These are phyloP conservation scores for Orchesella cincta DNA, from an alignment of 1,140 invertebrate species.

Conservation along the genomic window DNA sequence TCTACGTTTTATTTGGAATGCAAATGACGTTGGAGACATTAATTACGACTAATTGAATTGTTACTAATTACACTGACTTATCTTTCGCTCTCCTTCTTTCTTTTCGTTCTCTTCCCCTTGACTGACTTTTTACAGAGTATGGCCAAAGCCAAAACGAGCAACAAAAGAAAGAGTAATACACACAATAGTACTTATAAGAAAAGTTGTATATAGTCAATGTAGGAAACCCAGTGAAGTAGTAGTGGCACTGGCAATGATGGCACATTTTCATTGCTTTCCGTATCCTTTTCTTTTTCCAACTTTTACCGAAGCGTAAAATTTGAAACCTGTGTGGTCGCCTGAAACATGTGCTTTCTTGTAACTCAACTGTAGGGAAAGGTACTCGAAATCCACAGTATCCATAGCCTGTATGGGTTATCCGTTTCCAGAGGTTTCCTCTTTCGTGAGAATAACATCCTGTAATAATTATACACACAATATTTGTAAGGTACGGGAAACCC, in stretches of 20 bases:
- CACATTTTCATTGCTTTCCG: conserved; percentile 3
- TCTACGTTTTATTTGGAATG: conserved; percentile 37
- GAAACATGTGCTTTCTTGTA: conserved; percentile 9
- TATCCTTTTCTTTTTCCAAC: conserved; percentile 3
- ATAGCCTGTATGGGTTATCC: not conserved
- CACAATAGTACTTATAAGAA: not conserved
- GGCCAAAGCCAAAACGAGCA: too few relatives aligned
- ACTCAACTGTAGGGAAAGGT: not conserved
- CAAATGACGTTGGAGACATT: conserved; percentile 51
- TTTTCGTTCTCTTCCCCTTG: conserved; percentile 10
- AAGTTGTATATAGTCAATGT: not conserved
- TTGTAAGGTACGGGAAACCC: too few relatives aligned
- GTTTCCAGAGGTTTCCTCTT: conserved; percentile 3
- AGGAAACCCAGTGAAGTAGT: too few relatives aligned
- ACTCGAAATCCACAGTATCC: not conserved
- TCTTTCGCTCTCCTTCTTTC: conserved; percentile 36
- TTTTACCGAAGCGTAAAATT: conserved; percentile 29
- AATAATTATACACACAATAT: conserved; percentile 13
- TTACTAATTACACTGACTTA: conserved; percentile 52
- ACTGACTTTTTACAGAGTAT: conserved; percentile 19
- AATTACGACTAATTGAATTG: conserved; percentile 52
- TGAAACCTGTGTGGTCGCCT: conserved; percentile 28
- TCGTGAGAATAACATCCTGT: not conserved
- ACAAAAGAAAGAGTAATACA: too few relatives aligned
- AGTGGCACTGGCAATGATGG: not conserved